Evolutionary conservation across 2,113 vertebrate species (phyloP).

Genomic region (Chauna torquata): DNA sequence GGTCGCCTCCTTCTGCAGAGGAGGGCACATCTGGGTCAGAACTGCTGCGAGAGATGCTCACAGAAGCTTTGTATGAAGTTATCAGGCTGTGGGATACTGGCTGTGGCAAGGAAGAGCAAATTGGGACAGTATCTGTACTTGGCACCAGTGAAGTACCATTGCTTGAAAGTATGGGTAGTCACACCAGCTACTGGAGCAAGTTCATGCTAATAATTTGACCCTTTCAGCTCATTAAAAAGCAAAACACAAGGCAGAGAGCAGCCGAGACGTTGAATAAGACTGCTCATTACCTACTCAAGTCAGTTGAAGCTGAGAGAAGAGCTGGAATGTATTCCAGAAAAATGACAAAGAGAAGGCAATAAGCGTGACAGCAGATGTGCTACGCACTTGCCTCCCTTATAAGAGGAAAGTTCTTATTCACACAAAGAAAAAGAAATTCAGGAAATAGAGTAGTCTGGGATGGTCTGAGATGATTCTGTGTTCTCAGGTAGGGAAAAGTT

Average conservation of each 20-base stretch:
- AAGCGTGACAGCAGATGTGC: not conserved
- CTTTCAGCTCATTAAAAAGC: not conserved
- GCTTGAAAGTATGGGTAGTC: not conserved
- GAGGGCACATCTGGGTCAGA: not conserved
- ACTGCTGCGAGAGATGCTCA: not conserved
- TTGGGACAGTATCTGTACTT: not conserved
- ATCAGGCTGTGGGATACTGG: not conserved
- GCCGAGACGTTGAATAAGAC: not conserved
- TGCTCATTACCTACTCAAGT: conserved; percentile 19
- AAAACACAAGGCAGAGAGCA: not conserved
- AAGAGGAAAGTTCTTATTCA: not conserved
- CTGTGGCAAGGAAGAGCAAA: not conserved
- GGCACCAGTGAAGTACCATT: not conserved
- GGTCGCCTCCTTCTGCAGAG: not conserved
- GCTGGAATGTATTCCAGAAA: not conserved
- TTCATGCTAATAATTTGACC: not conserved
- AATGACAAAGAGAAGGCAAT: not conserved
- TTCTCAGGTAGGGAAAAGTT: not conserved
- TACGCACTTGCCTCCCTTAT: not conserved
- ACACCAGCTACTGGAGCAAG: not conserved
- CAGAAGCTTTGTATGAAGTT: not conserved
- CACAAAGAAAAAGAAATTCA: not conserved
- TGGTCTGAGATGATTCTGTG: not conserved
- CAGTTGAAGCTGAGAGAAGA: not conserved
- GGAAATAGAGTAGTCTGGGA: not conserved